Base-by-base conservation (phyloP, 2,113 vertebrate genomes). In the Pseudorhombus dupliciocellatus region DNA sequence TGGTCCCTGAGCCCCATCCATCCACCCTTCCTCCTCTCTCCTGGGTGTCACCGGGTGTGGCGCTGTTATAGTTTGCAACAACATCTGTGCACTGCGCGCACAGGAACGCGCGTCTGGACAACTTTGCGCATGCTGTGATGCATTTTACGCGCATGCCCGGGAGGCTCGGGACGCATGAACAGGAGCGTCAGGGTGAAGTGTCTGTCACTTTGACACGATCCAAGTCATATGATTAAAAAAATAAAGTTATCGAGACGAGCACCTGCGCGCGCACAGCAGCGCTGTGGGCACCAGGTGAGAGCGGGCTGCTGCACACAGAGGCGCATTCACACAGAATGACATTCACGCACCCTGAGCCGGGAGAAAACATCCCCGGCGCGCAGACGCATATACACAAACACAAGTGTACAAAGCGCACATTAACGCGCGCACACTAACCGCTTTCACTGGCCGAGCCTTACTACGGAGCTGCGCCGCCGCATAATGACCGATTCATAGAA, bases 401-500 rank as follows among this genome's bases (percentile, higher is more conserved):
- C 4, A 76, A 88, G 64, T 86, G 87, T 80, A 90, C 87, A 84
- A 86, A 82, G 84, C 84, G 5, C 85, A 77, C 90, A 90, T 24
- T 58, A 37, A 84, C 73, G 59, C 40, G 56, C 44, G 85, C 63
- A 94, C 90, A 93, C 87, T 92, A 56, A 42, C 74, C 46, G 85
- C 91, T 87, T 93, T 93, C 85, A 92, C 78, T 79, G 34, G 34
- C 65, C 62, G 54, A 58, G 28, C 67, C 51, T 46, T 66, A 66
- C 60, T 44, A 58, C 70, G 51, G 67, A 78, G 69, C 20, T 56
- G 78, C 73, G 75, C 73, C 66, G 34, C 77, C 40, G 81, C 70
- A 92, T 90, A 92, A 90, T 89, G 81, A 88, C 71, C 91, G 84
- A 90, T 90, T 93, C 91, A 93, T 93, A 62, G 79, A 84, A 71